Base-by-base conservation (phyloP, 1,140 invertebrate genomes). In the Penaeus japonicus region DNA sequence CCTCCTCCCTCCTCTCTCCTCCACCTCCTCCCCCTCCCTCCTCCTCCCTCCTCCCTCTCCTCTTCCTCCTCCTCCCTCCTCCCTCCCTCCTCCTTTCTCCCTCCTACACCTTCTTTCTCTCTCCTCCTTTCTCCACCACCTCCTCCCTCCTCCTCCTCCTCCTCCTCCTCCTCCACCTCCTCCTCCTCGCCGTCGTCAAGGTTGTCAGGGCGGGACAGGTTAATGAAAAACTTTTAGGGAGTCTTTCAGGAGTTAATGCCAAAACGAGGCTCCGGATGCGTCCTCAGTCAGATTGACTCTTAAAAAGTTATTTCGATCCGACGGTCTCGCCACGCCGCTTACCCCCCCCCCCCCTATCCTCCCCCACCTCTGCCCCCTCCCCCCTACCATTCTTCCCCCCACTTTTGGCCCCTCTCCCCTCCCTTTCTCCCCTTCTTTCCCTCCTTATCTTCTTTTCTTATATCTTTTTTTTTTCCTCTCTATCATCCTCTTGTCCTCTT, bases 151-250 rank as follows among this genome's bases (percentile, higher is more conserved):
- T n/a, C 22, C 57, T 70, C 30, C 27, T n/a, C 59, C 35, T 22
- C 32, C 30, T 24, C 17, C 59, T 1, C 62, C 17, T 39, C 39
- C 3, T 39, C 47, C 47, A n/a, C 18, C 54, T 2, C 20, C 10
- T 10, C 35, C 24, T 4, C 35, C 20, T 57, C 24, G 27, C 22
- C 55, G 53, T 30, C 30, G 65, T 59, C 2, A 39, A 84, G 35
- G 35, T 18, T 84, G 57, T 84, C 57, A 70, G 18, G 83, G 35
- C 32, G 39, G 47, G 83, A 84, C 83, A 84, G 65, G 83, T 84
- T 84, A 84, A 84, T 84, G 83, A 84, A 73, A 84, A 84, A 84
- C 83, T 84, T 84, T 84, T 54, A 27, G 65, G 32, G 30, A 84
- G 65, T 47, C 22, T 73, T n/a, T 39, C 65, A 35, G 30, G 83